Percentiles rank a stretch among this genome's conserved stretches.
phyloP scores from a whole-genome alignment of 2,113 vertebrate genomes.

The Chiloscyllium plagiosum region DNA sequence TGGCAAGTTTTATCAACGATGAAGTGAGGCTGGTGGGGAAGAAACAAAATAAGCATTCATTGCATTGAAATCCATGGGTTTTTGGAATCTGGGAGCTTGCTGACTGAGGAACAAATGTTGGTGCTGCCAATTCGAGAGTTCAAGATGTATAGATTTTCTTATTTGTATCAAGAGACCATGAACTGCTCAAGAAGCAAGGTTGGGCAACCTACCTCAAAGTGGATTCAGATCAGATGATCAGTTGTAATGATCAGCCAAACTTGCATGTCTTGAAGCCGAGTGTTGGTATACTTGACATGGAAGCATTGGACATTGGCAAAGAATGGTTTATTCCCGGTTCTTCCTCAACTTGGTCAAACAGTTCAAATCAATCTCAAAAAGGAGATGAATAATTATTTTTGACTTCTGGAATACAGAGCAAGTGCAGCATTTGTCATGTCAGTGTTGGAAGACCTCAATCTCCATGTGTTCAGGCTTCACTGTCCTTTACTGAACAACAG shows the following conservation, averaged over 20 bases:
- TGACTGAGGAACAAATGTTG: not conserved
- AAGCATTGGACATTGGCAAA: not conserved
- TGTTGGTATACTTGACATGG: not conserved
- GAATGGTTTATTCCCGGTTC: not conserved
- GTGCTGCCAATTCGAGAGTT: not conserved
- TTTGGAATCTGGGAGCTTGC: not conserved
- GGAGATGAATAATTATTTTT: not conserved
- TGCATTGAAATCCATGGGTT: not conserved
- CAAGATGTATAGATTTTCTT: not conserved
- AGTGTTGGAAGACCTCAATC: too few species aligned
- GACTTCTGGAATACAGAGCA: not conserved
- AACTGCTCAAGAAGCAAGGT: not conserved
- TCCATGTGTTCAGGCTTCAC: too few species aligned
- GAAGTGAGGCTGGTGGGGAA: too few species aligned
- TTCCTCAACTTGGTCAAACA: not conserved
- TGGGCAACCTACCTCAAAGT: not conserved
- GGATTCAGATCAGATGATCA: not conserved
- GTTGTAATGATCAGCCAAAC: not conserved
- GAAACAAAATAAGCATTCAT: not conserved
- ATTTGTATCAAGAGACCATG: not conserved
- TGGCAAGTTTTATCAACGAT: not conserved
- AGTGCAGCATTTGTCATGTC: not conserved
- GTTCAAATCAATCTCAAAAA: not conserved
- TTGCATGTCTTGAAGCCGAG: not conserved
- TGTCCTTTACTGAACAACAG: too few species aligned